Percentiles rank a stretch among this genome's conserved stretches.
These are phyloP conservation scores for Agrochola circellaris DNA, from an alignment of 2,888 invertebrate species.

Conservation along the genomic window DNA sequence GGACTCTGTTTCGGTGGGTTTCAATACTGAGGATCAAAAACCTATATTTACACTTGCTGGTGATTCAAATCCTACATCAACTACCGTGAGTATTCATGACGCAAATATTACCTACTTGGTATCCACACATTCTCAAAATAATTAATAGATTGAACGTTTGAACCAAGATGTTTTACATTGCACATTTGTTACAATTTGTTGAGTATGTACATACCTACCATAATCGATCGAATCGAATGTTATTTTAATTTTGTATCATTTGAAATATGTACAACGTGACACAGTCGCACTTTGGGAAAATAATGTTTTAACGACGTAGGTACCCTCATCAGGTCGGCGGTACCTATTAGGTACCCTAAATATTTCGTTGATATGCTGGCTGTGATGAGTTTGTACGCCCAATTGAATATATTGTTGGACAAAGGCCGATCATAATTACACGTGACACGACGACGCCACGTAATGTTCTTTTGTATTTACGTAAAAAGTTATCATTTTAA, in stretches of 20 bases:
- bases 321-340: background rate
- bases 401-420: background rate
- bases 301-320: background rate
- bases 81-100: slow-evolving; percentile 74
- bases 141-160: background rate
- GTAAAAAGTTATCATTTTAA: slow-evolving; percentile 6
- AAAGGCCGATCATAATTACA: background rate
- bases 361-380: background rate
- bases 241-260: background rate
- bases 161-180: background rate
- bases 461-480: background rate
- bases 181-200: background rate
- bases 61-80: slow-evolving; percentile 73
- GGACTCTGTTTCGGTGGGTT: slow-evolving; percentile 76
- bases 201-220: background rate
- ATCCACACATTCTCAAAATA: background rate
- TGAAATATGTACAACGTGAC: background rate
- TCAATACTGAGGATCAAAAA: slow-evolving; percentile 77
- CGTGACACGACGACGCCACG: background rate
- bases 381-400: background rate
- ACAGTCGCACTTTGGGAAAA: no score
- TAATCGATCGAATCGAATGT: background rate
- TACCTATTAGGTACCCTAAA: background rate
- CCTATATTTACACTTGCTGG: slow-evolving; percentile 78
- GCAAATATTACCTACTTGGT: background rate